Base-by-base conservation (phyloP, 1,140 invertebrate species). In the Bombus huntii region DNA sequence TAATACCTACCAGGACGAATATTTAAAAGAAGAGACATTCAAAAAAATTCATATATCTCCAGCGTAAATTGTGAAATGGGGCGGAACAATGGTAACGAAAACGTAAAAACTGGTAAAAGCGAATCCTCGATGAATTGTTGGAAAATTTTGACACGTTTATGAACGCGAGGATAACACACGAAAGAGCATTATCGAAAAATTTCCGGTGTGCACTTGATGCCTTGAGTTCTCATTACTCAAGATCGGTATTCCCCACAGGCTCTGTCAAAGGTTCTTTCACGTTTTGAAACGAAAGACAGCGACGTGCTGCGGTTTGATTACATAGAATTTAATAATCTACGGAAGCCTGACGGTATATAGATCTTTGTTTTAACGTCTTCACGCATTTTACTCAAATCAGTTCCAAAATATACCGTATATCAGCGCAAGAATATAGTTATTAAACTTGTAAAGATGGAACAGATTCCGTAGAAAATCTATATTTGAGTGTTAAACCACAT, bases 151-250 rank as follows among this genome's bases (percentile, higher is more conserved):
- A 73, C 80, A 81, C 80, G 31, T 81, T 73, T 81, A 81, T 34
- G 70, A 44, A 84, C 22, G 44, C 31, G 37, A 53, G 18, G 75
- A 66, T 62, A 59, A 39, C 76, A 53, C 12, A 13, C 72, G 81
- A 76, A 57, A 39, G 25, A 75, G 66, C 59, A 81, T 65, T 62
- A 83, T 81, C 66, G 77, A 81, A 42, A 62, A 85, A 82, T 90
- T 68, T 80, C 80, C 18, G 75, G 80, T 72, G 66, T 79, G 86
- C 87, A 90, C 89, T 89, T 90, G 88, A 87, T 87, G 87, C 68
- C 88, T 85, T 70, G 72, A 87, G 78, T 81, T 90, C 76, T 90
- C 87, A 88, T 90, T 90, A 90, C 62, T 88, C 72, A 71, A 62
- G 53, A 62, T 66, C 53, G 66, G 66, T 42, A 42, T 62, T 82